Evolutionary conservation across 2,888 invertebrate species (phyloP).

Genomic region (Prenolepis imparis): DNA sequence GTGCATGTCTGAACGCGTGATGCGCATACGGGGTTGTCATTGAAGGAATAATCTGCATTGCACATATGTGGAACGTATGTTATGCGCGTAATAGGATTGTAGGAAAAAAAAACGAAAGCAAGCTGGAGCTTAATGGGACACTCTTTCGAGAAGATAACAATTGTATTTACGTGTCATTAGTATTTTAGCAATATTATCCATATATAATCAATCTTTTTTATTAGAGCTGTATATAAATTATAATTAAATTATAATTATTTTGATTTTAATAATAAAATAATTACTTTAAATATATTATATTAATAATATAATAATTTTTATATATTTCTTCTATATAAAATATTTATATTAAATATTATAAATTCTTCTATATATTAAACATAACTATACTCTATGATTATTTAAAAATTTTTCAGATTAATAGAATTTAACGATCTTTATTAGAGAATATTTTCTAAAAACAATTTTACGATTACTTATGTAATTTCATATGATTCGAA

Average conservation of each 20-base stretch:
- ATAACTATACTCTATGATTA: not conserved
- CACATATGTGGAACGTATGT: slow-evolving; percentile 66
- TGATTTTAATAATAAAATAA: not conserved
- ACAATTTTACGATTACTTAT: not conserved
- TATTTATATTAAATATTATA: too few relatives aligned
- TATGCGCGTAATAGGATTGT: not conserved
- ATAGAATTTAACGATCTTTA: not conserved
- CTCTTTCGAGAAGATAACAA: not conserved
- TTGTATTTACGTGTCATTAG: not conserved
- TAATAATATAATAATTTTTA: not conserved
- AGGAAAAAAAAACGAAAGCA: slow-evolving; percentile 12
- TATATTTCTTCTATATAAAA: not conserved
- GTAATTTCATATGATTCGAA: not conserved
- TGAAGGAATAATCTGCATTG: slow-evolving; percentile 72
- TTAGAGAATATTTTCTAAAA: not conserved
- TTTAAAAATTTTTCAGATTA: not conserved
- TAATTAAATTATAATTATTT: not conserved
- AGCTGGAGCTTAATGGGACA: not conserved
- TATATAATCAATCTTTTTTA: not conserved
- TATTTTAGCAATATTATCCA: not conserved
- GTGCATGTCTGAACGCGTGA: slow-evolving; percentile 76
- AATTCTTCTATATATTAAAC: not conserved
- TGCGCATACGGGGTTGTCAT: slow-evolving; percentile 81
- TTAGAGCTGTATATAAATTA: not conserved
- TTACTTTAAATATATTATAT: too few relatives aligned